Base-by-base conservation (phyloP, 2,797 vertebrate species). In the Platyrinchus mystaceus region DNA sequence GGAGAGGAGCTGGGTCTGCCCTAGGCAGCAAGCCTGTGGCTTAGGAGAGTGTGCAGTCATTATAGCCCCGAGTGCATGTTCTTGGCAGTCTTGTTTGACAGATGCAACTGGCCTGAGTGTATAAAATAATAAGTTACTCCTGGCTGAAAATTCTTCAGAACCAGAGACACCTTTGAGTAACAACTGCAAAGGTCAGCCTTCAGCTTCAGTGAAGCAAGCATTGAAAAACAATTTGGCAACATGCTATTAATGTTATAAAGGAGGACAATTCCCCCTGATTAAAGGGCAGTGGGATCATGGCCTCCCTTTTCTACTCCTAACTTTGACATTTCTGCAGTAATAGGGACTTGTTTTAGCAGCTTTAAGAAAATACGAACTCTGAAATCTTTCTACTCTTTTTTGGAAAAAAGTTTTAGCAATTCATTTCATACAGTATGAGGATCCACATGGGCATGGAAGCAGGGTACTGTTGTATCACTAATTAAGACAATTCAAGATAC, bases 131-230 rank as follows among this genome's bases (percentile, higher is more conserved):
- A 68, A 76, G 28, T 50, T 77, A 83, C 27, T 95, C 47, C 46
- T 77, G 55, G 12, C 22, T 56, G 60, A 69, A 90, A 95, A 79
- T 39, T 87, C 90, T 91, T 74, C 74, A 86, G 76, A 71, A 27
- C 28, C 46, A 36, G 64, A 1, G 10, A 73, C 89, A 94, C 63
- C 46, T 92, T 79, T 83, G 53, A 69, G 78, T 89, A 96, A 80
- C 78, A 77, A 64, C 66, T 63, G 46, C 81, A 95, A 95, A 95
- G 92, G 93, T 94, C 93, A 96, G 32, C 75, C 82, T 97, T 95
- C 88, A 93, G 68, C 73, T 84, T 90, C 4, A 21, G 47, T 74
- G 78, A 94, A 91, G 84, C 41, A 53, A 95, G 90, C 16, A 17
- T 4, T 28, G 84, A 77, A 89, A 90, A 93, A 87, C 62, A 77